Conservation (phyloP, 2,888 invertebrate genomes). For the Agonopterix subpropinquella region DNA sequence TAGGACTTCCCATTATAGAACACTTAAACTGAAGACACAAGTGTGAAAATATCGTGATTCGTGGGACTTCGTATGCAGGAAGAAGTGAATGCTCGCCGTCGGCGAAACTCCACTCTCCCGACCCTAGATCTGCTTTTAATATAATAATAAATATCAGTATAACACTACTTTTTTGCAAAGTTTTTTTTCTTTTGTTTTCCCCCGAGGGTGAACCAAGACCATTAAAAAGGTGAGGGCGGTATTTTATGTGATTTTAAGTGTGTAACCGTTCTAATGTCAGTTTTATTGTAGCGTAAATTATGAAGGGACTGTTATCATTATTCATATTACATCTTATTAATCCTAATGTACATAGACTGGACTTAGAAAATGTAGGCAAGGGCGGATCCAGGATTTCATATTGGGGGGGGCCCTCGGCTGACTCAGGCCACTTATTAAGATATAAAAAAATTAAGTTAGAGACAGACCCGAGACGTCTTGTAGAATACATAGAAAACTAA, state of each 20-base stretch:
- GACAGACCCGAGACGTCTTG: too few species aligned
- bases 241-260: conserved; percentile 74
- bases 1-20: too few species aligned
- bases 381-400: too few species aligned
- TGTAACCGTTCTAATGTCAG: conserved; percentile 61
- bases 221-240: conserved; percentile 70
- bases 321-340: too few species aligned
- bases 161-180: conserved; percentile 61
- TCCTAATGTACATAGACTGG: too few species aligned
- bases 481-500: too few species aligned
- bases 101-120: conserved; percentile 43
- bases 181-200: conserved; percentile 63
- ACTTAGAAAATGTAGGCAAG: not conserved
- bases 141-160: conserved; percentile 67
- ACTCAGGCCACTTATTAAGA: too few species aligned
- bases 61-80: too few species aligned
- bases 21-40: too few species aligned
- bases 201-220: conserved; percentile 55
- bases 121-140: conserved; percentile 65
- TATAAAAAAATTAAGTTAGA: too few species aligned
- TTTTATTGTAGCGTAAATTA: conserved; percentile 51
- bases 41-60: too few species aligned
- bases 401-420: too few species aligned
- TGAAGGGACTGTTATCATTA: not conserved
- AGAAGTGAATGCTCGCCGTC: conserved; percentile 34